Base-by-base conservation (phyloP, 2,888 invertebrate species). In the Amiota mariae region DNA sequence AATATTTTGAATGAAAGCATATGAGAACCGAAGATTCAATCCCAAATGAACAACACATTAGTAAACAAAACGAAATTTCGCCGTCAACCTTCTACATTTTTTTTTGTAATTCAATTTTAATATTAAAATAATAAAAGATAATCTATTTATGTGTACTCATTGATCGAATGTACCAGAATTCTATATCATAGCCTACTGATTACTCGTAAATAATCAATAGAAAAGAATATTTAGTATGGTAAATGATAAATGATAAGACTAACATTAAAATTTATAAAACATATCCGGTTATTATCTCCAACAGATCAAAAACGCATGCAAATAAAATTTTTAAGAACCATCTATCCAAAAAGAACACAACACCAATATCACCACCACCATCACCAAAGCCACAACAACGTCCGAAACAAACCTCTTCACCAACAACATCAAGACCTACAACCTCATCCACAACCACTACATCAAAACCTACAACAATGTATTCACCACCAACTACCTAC, bases 291-390 rank as follows among this genome's bases (percentile, higher is more conserved):
- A 83, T 88, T 20, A 20, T 54, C 85, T 85, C 85, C 86, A 84
- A 88, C 85, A 86, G 87, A 87, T 87, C 86, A 80, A 87, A 87
- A 85, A 75, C 86, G 86, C 87, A 87, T 87, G 87, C 83, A 83
- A 85, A 84, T 81, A 84, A 88, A 83, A 78, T 75, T 76, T 73
- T 78, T 79, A 87, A 85, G 78, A 83, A 81, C 81, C 84, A 79
- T 77, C 81, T 78, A 81, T 75, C 75, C 79, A 79, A 74, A 76
- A 78, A 80, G 72, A 76, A 82, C 79, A 81, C 80, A 77, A 82
- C 81, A 71, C 63, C 75, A 73, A 77, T 76, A 54, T 72, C 73
- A 18, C 70, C 72, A 56, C 24, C 71, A 76, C 74, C 10, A 80
- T 76, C 72, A 67, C 51, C 51, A 72, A 73, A 72, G 78, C 80